These are phyloP conservation scores for Callipepla californica DNA, from an alignment of 2,113 vertebrate species.

Conservation along the genomic window DNA sequence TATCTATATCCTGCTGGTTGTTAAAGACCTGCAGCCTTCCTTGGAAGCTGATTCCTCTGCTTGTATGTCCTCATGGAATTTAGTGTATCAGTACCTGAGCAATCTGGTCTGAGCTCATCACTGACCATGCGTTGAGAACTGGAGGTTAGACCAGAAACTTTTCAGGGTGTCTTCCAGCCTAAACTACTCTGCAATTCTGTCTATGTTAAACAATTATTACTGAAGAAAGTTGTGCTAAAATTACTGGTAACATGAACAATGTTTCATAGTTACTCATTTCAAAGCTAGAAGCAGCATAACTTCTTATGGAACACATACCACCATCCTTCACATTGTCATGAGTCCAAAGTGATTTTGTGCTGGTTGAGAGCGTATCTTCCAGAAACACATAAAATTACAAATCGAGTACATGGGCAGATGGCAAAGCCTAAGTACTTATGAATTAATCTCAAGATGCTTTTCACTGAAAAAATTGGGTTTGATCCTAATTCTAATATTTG, in stretches of 20 bases:
- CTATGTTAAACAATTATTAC: not conserved
- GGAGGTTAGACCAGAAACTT: not conserved
- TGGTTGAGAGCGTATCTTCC: not conserved
- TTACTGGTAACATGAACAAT: not conserved
- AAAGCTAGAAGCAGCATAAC: not conserved
- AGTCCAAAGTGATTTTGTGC: not conserved
- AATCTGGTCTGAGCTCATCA: not conserved
- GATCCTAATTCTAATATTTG: not conserved
- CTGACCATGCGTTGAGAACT: not conserved
- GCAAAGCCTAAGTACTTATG: not conserved
- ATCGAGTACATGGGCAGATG: not conserved
- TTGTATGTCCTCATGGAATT: not conserved
- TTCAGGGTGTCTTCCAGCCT: not conserved
- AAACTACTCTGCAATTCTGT: not conserved
- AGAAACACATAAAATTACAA: not conserved
- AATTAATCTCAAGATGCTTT: not conserved
- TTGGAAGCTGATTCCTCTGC: not conserved
- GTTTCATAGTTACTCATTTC: not conserved
- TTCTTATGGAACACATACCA: not conserved
- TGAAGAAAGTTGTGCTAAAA: not conserved
- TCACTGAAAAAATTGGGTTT: not conserved
- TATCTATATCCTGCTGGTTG: not conserved
- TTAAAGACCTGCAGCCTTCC: not conserved
- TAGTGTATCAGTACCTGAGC: not conserved
- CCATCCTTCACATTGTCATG: not conserved